Evolutionary conservation across 2,888 invertebrate genomes (phyloP), one percentile per base, ranked within the genome.

Genomic region (Dryocosmus kuriphilus): DNA sequence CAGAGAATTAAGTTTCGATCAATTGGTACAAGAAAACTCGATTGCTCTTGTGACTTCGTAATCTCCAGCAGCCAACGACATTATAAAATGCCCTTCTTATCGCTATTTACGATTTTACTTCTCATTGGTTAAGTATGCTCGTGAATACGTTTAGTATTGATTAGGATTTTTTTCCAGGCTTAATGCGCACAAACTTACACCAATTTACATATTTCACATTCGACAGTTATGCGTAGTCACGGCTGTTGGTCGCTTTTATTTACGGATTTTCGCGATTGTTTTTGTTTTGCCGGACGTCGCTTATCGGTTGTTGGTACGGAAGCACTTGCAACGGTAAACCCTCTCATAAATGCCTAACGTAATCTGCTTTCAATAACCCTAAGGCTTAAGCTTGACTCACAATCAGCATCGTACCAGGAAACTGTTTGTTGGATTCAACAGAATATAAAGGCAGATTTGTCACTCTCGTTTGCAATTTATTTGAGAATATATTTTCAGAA

Each of bases 1-100:
- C 61, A 30, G 61, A 80, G 77, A n/a, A n/a, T n/a, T 78, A 79
- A 80, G 79, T 82, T 80, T 80, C 79, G 79, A 78, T 80, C 30
- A 74, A 77, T 76, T 62, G 77, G 78, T 71, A 79, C 6, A 1
- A 30, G 61, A 61, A 79, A 80, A 82, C 80, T 79, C 41, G 80
- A 80, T 80, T 80, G 76, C 75, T 76, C 77, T 76, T 71, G 67
- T 74, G 57, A 77, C 71, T 76, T 78, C 24, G 78, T 78, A 79
- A 81, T 81, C 78, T 65, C 65, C 41, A 75, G 65, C 71, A 65
- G 60, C 19, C 78, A 65, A 76, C 76, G 80, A 80, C 81, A 79
- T 76, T 61, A 75, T 55, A 11, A 22, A 22, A 30, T 27, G 38
- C n/a, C 19, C 63, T 65, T 67, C 79, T 82, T 82, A 82, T 82